phyloP scores from a whole-genome alignment of 1,140 invertebrate genomes.

The Heliconius hewitsoni region DNA sequence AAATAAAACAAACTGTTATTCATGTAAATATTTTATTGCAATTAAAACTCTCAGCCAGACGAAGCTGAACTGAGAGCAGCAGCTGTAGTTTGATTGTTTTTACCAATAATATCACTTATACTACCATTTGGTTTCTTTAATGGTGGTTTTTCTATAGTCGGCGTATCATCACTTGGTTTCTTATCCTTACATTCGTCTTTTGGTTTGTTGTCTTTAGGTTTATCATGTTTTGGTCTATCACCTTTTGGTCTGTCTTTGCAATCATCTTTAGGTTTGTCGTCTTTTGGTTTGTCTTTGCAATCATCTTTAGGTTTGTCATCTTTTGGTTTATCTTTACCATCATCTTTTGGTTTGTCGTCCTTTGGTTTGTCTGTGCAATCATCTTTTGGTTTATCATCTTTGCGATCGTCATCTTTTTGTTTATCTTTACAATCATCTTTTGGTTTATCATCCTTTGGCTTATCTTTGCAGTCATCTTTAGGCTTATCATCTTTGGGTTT shows the following conservation, averaged over 20 bases:
- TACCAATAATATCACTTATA: background rate
- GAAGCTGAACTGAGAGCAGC: background rate
- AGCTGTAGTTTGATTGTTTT: background rate
- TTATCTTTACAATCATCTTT: background rate
- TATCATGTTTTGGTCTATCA: background rate
- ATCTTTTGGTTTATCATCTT: background rate
- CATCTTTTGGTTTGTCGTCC: background rate
- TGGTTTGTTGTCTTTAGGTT: background rate
- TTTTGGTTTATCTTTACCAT: background rate
- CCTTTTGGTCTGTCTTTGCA: background rate
- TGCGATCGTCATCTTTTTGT: background rate
- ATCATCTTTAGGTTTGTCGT: too few relatives aligned
- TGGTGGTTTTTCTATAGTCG: background rate
- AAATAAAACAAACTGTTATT: background rate
- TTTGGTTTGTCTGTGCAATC: background rate
- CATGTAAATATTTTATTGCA: background rate
- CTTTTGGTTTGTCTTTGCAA: background rate
- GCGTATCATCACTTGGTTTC: background rate
- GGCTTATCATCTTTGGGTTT: background rate
- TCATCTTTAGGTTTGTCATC: too few relatives aligned
- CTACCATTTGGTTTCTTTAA: background rate
- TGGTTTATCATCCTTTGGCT: background rate
- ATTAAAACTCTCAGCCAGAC: background rate
- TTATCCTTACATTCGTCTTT: background rate
- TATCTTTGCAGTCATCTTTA: background rate